Evolutionary conservation across 1,140 invertebrate species (phyloP).

Genomic region (Protaetia brevitarsis): DNA sequence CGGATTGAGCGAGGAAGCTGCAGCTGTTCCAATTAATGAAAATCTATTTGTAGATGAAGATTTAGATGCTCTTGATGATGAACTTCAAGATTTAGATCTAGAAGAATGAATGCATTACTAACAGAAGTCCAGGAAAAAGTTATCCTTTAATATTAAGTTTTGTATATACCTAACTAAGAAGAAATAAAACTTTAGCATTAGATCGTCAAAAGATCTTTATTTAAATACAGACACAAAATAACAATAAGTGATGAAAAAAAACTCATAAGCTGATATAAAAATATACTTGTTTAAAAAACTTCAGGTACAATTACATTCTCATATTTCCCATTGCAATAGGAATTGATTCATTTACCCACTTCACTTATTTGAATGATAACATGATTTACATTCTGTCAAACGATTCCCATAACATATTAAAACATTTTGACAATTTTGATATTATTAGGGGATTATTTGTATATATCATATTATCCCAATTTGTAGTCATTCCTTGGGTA

Average conservation of each 20-base stretch:
- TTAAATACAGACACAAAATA: not conserved
- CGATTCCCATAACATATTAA: conserved; percentile 39
- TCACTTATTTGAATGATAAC: too few relatives aligned
- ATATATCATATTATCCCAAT: conserved; percentile 38
- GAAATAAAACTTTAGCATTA: not conserved
- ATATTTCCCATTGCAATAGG: too few relatives aligned
- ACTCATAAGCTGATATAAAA: too few relatives aligned
- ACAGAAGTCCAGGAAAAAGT: not conserved
- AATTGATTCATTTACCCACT: too few relatives aligned
- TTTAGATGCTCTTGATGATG: conserved; percentile 77
- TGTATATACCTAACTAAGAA: conserved; percentile 8
- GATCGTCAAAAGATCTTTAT: not conserved
- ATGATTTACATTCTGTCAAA: conserved; percentile 20
- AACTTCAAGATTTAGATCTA: conserved; percentile 71
- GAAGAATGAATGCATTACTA: conserved; percentile 52
- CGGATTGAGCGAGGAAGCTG: conserved; percentile 49
- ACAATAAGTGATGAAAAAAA: too few relatives aligned
- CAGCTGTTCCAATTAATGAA: conserved; percentile 84
- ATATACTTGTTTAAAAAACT: too few relatives aligned
- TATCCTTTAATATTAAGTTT: conserved; percentile 12
- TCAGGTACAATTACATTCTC: too few relatives aligned
- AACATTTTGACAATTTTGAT: conserved; percentile 35
- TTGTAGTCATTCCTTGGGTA: conserved; percentile 34
- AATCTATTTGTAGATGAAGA: conserved; percentile 91
- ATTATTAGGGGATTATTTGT: conserved; percentile 38